Conservation (phyloP, 2,113 vertebrate species). For the Jacana jacana region DNA sequence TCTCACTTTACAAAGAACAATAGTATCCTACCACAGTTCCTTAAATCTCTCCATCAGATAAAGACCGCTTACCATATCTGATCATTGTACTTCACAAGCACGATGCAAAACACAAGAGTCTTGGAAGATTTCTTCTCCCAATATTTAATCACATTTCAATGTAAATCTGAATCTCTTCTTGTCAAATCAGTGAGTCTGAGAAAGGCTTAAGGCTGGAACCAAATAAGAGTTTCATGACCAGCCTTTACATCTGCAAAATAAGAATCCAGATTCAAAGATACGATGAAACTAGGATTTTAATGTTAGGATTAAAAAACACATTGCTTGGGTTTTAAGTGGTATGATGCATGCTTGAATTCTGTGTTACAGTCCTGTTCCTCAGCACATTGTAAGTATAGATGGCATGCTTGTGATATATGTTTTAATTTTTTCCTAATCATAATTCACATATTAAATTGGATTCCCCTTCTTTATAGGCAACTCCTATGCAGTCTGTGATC, state of each 20-base stretch:
- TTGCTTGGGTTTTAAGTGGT: background rate
- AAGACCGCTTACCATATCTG: background rate
- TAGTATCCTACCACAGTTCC: background rate
- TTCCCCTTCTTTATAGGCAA: background rate
- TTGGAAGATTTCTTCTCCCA: background rate
- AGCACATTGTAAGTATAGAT: background rate
- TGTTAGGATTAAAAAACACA: background rate
- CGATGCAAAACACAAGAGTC: background rate
- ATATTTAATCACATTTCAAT: background rate
- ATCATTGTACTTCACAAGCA: background rate
- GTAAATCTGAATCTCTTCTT: background rate
- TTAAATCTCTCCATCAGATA: background rate
- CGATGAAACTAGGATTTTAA: background rate
- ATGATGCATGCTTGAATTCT: background rate
- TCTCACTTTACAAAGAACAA: background rate
- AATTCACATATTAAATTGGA: background rate
- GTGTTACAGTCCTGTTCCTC: background rate
- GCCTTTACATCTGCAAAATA: background rate
- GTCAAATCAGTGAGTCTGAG: background rate
- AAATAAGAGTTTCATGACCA: background rate
- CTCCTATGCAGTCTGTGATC: background rate
- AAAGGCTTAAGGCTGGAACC: background rate
- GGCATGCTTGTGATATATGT: background rate
- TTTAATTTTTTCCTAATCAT: background rate
- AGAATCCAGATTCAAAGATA: background rate